Conservation (phyloP, 2,113 vertebrate genomes). For the Miniopterus natalensis region DNA sequence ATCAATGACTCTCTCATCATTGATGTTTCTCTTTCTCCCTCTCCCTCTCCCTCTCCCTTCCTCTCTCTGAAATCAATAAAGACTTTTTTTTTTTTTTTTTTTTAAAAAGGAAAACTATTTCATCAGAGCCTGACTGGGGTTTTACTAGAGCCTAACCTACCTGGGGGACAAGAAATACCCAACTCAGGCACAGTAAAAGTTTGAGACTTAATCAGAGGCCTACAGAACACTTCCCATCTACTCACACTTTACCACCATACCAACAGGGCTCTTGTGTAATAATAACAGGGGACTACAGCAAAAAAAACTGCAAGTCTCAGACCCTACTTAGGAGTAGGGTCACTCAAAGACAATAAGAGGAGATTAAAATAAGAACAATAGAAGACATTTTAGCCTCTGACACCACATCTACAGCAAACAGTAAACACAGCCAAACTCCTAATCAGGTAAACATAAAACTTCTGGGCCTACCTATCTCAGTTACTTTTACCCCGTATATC, state of each 20-base stretch:
- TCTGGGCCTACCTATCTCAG: neutral
- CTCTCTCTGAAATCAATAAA: no score
- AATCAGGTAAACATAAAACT: neutral
- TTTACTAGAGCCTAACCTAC: neutral
- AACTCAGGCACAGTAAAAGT: neutral
- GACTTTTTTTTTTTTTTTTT: no score
- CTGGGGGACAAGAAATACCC: neutral
- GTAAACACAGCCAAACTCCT: neutral
- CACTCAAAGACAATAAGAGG: neutral
- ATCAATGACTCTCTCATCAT: no score
- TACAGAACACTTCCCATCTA: neutral
- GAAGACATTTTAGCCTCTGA: slow-evolving; percentile 2
- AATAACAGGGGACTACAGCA: neutral
- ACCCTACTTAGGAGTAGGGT: neutral
- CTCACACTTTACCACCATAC: neutral
- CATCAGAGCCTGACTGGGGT: neutral
- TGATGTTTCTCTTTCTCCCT: no score
- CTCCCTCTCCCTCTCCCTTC: no score
- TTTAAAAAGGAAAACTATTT: neutral
- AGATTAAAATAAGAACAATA: neutral
- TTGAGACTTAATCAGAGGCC: neutral
- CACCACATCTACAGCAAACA: neutral
- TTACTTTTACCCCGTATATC: neutral
- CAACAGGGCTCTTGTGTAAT: neutral
- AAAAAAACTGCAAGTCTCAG: neutral